Percentiles rank a stretch among this genome's conserved stretches.
Evolutionary conservation across 2,888 invertebrate genomes (phyloP).

Genomic region (Seira musarum): DNA sequence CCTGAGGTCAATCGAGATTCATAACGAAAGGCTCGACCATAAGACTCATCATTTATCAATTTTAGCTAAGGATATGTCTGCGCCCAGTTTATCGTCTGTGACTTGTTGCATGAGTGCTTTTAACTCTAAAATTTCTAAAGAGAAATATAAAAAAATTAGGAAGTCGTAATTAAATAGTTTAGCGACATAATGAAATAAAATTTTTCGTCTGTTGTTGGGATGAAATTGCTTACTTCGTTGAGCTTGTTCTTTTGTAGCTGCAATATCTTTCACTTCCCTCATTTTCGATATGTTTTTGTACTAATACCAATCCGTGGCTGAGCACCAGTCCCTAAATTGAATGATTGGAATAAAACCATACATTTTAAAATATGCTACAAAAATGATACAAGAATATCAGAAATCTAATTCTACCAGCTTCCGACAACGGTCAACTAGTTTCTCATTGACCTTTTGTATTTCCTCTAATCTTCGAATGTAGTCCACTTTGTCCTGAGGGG

Average conservation of each 20-base stretch:
- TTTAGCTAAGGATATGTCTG: conserved; percentile 49
- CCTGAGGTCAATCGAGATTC: conserved; percentile 27
- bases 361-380: too few relatives aligned
- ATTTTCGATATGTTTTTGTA: conserved; percentile 53
- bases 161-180: background rate
- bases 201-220: background rate
- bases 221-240: conserved; percentile 35
- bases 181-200: background rate
- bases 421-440: conserved; percentile 47
- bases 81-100: conserved; percentile 30
- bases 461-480: conserved; percentile 49
- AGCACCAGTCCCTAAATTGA: conserved; percentile 44
- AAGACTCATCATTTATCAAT: conserved; percentile 53
- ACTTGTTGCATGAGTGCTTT: conserved; percentile 45
- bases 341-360: background rate
- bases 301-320: conserved; percentile 31
- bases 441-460: conserved; percentile 51
- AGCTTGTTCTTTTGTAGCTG: conserved; percentile 47
- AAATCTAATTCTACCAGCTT: conserved; percentile 22
- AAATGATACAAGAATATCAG: too few relatives aligned
- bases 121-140: conserved; percentile 50
- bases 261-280: conserved; percentile 52
- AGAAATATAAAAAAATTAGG: background rate
- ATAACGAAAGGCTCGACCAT: conserved; percentile 32
- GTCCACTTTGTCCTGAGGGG: conserved; percentile 29